Percentiles rank a stretch among this genome's conserved stretches.
phyloP scores from a whole-genome alignment of 2,888 invertebrate genomes.

The Balanococcus diminutus region DNA sequence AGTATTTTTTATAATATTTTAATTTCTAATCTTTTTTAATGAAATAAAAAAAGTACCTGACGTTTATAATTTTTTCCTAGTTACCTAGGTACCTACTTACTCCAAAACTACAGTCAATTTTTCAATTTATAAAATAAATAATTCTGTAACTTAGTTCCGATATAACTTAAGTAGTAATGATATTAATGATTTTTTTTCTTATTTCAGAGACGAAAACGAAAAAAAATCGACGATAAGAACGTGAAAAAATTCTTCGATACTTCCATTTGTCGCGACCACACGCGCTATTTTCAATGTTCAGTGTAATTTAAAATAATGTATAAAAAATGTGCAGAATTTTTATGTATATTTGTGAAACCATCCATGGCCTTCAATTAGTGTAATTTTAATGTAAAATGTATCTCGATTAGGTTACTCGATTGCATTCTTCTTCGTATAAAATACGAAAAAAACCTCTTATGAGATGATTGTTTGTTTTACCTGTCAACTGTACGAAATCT shows the following conservation, averaged over 20 bases:
- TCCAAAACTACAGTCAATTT: too few relatives aligned
- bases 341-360: background rate
- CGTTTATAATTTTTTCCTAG: too few relatives aligned
- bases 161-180: too few relatives aligned
- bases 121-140: too few relatives aligned
- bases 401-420: background rate
- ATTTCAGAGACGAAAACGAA: background rate
- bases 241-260: too few relatives aligned
- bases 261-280: background rate
- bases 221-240: too few relatives aligned
- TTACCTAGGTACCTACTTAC: too few relatives aligned
- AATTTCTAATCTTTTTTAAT: too few relatives aligned
- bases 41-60: too few relatives aligned
- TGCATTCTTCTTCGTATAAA: background rate
- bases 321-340: background rate
- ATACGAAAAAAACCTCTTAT: background rate
- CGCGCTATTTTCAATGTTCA: background rate
- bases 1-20: too few relatives aligned
- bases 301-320: background rate
- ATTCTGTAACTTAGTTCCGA: too few relatives aligned
- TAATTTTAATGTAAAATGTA: conserved; percentile 22
- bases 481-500: too few relatives aligned
- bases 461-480: background rate
- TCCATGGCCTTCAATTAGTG: background rate
- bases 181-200: background rate